Evolutionary conservation across 2,113 vertebrate species (phyloP).

Genomic region (Sinocyclocheilus rhinocerous): DNA sequence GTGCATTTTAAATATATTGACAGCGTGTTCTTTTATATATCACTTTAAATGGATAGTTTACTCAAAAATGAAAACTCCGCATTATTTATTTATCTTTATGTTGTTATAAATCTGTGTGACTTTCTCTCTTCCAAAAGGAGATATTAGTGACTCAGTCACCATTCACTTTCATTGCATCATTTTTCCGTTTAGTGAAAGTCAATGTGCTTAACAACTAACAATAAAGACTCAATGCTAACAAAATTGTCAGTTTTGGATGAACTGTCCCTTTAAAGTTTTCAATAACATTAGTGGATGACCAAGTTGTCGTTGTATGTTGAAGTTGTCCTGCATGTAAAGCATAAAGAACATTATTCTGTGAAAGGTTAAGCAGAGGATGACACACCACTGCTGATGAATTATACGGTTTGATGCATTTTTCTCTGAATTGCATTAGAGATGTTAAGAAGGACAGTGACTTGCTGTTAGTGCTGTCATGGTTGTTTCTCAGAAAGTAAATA

Average conservation of each 20-base stretch:
- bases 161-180: background rate
- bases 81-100: background rate
- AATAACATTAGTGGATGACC: too few species aligned
- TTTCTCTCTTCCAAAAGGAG: background rate
- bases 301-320: background rate
- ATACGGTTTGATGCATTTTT: conserved; percentile 7
- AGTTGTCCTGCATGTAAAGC: background rate
- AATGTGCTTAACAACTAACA: background rate
- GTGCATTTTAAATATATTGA: background rate
- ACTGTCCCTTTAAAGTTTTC: too few species aligned
- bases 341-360: background rate
- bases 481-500: conserved; percentile 46
- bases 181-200: background rate
- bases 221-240: background rate
- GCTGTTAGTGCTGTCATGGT: conserved; percentile 7
- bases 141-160: background rate
- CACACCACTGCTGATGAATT: background rate
- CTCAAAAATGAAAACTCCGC: background rate
- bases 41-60: background rate
- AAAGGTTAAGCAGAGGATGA: background rate
- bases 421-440: conserved; percentile 12
- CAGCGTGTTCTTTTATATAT: background rate
- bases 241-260: background rate
- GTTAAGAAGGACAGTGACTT: conserved; percentile 13
- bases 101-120: background rate